A percentile compares a stretch with the other conserved stretches of the same genome.
Evolutionary conservation across 2,797 vertebrate genomes (phyloP).

Genomic region (Schizopygopsis pylzovi): DNA sequence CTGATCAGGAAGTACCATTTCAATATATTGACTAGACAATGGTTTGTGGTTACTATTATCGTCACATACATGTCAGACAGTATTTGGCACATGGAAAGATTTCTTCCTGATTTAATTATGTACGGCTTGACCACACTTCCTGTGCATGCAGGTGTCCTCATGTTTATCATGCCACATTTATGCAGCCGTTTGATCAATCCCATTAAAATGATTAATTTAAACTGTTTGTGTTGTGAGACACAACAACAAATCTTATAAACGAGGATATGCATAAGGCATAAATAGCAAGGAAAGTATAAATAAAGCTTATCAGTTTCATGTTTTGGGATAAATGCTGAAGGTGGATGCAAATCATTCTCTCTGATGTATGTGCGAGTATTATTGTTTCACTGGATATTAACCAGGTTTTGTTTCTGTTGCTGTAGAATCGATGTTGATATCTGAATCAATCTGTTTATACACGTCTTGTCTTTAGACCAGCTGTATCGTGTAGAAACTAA

Average conservation of each 20-base stretch:
- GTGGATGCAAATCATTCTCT: neutral
- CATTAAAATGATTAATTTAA: neutral
- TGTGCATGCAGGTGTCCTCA: conserved; percentile 26
- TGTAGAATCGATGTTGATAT: neutral
- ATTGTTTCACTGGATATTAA: neutral
- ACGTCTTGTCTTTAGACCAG: neutral
- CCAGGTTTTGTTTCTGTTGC: neutral
- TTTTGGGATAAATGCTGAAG: neutral
- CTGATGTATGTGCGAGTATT: neutral
- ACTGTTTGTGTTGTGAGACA: neutral
- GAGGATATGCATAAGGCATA: neutral
- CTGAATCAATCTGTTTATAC: neutral
- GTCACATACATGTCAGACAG: conserved; percentile 11
- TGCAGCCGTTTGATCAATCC: neutral
- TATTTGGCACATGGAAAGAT: conserved; percentile 10
- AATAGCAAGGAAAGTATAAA: neutral
- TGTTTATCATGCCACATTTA: neutral
- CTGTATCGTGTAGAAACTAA: neutral
- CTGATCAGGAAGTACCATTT: neutral
- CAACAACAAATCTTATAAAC: neutral
- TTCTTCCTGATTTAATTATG: conserved; percentile 42
- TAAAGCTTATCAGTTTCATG: neutral
- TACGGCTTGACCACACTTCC: neutral
- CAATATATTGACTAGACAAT: neutral
- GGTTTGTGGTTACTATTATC: neutral